phyloP scores from a whole-genome alignment of 2,888 invertebrate species.

The Nebria brevicollis region DNA sequence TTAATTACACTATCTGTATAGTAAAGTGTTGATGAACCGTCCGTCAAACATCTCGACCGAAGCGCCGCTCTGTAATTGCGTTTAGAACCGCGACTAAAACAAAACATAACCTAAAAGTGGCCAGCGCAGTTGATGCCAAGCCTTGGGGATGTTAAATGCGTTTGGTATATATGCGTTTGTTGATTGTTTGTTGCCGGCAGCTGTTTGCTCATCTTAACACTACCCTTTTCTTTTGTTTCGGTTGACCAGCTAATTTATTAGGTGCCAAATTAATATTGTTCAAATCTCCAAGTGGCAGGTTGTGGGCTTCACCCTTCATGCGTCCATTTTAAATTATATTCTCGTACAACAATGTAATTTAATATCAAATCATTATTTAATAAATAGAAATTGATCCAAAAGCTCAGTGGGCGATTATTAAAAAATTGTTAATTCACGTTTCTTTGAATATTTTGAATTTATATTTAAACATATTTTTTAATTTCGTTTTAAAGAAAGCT shows the following conservation, averaged over 20 bases:
- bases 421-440: no score
- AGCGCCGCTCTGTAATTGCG: constrained; percentile 13
- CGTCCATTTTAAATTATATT: background rate
- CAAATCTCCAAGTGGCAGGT: background rate
- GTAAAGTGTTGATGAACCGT: constrained; percentile 29
- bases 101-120: background rate
- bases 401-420: no score
- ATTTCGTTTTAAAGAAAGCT: no score
- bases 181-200: constrained; percentile 9
- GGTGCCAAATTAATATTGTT: constrained; percentile 9
- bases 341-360: background rate
- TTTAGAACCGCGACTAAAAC: constrained; percentile 12
- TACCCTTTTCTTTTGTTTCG: constrained; percentile 8
- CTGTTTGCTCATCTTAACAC: constrained; percentile 5
- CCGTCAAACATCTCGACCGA: constrained; percentile 15
- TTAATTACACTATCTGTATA: constrained; percentile 36
- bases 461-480: no score
- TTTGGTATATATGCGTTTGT: background rate
- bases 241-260: background rate
- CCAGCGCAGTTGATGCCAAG: background rate
- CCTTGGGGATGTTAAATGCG: background rate
- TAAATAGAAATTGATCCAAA: background rate
- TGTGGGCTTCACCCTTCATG: background rate
- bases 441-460: no score
- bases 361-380: background rate